Evolutionary conservation across 2,888 invertebrate species (phyloP).

Genomic region (Eremobia ochroleuca): DNA sequence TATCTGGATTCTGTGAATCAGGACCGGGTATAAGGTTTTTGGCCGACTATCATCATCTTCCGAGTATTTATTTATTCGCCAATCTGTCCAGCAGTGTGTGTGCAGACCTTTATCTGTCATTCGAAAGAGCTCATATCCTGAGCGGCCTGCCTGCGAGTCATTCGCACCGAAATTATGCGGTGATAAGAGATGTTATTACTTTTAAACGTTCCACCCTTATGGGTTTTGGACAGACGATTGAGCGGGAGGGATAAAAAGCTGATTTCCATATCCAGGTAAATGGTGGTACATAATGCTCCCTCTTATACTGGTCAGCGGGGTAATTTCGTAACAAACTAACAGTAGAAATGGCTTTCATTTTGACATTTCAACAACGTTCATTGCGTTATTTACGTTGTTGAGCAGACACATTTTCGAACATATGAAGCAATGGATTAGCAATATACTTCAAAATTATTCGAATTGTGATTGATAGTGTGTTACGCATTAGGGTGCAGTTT

Average conservation of each 20-base stretch:
- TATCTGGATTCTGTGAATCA: neutral
- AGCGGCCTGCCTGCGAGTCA: constrained; percentile 65
- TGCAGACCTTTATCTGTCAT: constrained; percentile 66
- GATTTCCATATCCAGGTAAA: neutral
- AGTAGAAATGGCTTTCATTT: too few species aligned
- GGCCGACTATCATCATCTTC: neutral
- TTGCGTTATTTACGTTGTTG: too few species aligned
- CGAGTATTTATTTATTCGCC: constrained; percentile 16
- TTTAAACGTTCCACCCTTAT: constrained; percentile 68
- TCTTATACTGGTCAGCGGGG: neutral
- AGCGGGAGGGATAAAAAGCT: neutral
- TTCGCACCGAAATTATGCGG: constrained; percentile 71
- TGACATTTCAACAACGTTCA: too few species aligned
- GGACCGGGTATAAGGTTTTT: constrained; percentile 1
- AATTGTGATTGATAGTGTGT: too few species aligned
- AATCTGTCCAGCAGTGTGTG: constrained; percentile 48
- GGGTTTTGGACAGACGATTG: constrained; percentile 42
- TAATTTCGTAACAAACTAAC: too few species aligned
- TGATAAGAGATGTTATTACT: constrained; percentile 75
- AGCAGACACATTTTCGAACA: too few species aligned
- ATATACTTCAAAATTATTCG: too few species aligned
- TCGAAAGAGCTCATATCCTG: constrained; percentile 74
- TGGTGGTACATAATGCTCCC: neutral
- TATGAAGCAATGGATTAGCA: too few species aligned
- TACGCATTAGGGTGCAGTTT: neutral